phyloP scores from a whole-genome alignment of 2,113 vertebrate genomes.

The Antechinus flavipes region DNA sequence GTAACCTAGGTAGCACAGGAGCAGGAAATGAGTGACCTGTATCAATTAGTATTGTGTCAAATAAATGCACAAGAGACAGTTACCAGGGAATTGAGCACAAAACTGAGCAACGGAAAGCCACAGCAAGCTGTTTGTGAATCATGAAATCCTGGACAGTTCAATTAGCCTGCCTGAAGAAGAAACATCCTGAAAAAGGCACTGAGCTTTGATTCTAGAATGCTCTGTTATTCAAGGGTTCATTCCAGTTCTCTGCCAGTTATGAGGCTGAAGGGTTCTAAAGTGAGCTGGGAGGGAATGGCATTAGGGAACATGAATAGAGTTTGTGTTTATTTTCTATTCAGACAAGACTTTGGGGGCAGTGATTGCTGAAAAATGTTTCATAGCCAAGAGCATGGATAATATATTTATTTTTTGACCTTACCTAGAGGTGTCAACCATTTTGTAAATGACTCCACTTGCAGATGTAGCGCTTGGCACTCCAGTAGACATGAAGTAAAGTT shows the following conservation, averaged over 20 bases:
- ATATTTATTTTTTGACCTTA: constrained; percentile 77
- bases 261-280: background rate
- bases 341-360: background rate
- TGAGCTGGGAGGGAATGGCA: background rate
- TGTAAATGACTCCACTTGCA: constrained; percentile 92
- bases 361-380: background rate
- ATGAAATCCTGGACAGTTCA: background rate
- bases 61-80: background rate
- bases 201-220: background rate
- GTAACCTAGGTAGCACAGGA: background rate
- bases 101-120: background rate
- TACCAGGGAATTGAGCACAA: background rate
- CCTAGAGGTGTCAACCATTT: constrained; percentile 95
- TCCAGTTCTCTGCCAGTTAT: background rate
- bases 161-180: background rate
- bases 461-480: constrained; percentile 90
- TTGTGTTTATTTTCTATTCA: background rate
- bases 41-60: background rate
- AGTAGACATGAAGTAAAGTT: constrained; percentile 97
- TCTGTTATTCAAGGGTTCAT: background rate
- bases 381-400: background rate
- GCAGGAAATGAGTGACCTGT: background rate
- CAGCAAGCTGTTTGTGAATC: background rate
- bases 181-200: background rate
- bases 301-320: background rate